phyloP scores from a whole-genome alignment of 2,888 invertebrate genomes.

The Phalera bucephala region DNA sequence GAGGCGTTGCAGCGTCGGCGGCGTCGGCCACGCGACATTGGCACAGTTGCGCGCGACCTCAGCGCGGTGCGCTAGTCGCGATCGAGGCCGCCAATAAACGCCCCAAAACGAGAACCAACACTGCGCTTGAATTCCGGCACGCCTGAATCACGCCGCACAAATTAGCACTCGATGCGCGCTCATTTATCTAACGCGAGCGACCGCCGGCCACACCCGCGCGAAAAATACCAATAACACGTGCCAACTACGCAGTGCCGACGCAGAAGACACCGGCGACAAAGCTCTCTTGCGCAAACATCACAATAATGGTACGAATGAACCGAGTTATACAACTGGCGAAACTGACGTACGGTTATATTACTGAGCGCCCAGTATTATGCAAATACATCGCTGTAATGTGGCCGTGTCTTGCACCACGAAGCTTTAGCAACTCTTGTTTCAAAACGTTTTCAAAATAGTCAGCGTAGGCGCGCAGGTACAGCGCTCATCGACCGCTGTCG shows the following conservation, averaged over 20 bases:
- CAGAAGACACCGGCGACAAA: conserved; percentile 24
- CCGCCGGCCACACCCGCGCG: conserved; percentile 51
- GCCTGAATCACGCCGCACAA: conserved; percentile 69
- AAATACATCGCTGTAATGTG: conserved; percentile 73
- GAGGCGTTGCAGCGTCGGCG: conserved; percentile 47
- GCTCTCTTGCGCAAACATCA: conserved; percentile 37
- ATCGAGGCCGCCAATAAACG: conserved; percentile 74
- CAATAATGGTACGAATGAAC: conserved; percentile 42
- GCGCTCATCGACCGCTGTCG: conserved; percentile 43
- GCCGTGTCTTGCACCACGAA: conserved; percentile 73
- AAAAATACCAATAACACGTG: conserved; percentile 47
- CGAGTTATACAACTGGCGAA: conserved; percentile 64
- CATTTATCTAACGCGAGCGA: conserved; percentile 40
- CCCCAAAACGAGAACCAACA: conserved; percentile 69
- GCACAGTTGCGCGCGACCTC: conserved; percentile 79
- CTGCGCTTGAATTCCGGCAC: conserved; percentile 68
- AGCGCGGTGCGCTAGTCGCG: conserved; percentile 54
- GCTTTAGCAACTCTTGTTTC: conserved; percentile 74
- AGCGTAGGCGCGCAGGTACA: conserved; percentile 59
- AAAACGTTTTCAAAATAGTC: conserved; percentile 76
- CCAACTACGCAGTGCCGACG: conserved; percentile 56
- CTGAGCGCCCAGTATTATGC: conserved; percentile 73
- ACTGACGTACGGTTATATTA: conserved; percentile 57
- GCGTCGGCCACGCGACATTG: conserved; percentile 70
- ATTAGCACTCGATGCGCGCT: conserved; percentile 54